Percentiles rank a stretch among this genome's conserved stretches.
Evolutionary conservation across 2,113 vertebrate genomes (phyloP).

Genomic region (Nesospiza acunhae): DNA sequence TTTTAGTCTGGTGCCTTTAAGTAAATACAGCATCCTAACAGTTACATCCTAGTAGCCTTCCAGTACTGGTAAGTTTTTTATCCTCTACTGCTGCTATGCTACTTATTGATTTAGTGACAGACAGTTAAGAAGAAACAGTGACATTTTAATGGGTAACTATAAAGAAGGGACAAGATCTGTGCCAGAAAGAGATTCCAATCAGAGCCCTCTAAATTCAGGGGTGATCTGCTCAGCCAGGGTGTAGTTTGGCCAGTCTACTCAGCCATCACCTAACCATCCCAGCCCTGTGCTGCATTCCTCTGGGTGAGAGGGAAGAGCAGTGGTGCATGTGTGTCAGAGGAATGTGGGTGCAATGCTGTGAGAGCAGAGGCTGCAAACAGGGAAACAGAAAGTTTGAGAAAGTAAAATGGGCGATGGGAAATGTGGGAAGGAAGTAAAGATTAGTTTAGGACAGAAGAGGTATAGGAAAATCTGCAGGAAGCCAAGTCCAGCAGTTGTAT

Average conservation of each 20-base stretch:
- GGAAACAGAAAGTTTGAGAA: background rate
- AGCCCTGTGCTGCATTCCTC: background rate
- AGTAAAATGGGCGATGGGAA: rapidly evolving
- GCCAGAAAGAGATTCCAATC: background rate
- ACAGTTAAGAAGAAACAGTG: background rate
- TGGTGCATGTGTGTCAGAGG: background rate
- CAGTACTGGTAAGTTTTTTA: background rate
- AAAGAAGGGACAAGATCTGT: background rate
- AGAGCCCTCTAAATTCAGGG: background rate
- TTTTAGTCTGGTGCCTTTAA: background rate
- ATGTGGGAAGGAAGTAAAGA: background rate
- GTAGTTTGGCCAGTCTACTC: background rate
- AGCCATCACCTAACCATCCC: background rate
- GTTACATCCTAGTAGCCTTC: background rate
- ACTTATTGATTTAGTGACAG: background rate
- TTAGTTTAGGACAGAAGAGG: background rate
- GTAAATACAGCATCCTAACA: background rate
- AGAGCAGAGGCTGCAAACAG: background rate
- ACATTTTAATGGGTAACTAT: background rate
- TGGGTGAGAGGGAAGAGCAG: background rate
- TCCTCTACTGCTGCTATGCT: background rate
- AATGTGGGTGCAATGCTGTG: background rate
- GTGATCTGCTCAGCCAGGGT: background rate
- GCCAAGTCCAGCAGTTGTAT: background rate
- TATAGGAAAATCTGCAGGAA: background rate